Evolutionary conservation across 1,140 invertebrate species (phyloP).

Genomic region (Coelopa frigida): DNA sequence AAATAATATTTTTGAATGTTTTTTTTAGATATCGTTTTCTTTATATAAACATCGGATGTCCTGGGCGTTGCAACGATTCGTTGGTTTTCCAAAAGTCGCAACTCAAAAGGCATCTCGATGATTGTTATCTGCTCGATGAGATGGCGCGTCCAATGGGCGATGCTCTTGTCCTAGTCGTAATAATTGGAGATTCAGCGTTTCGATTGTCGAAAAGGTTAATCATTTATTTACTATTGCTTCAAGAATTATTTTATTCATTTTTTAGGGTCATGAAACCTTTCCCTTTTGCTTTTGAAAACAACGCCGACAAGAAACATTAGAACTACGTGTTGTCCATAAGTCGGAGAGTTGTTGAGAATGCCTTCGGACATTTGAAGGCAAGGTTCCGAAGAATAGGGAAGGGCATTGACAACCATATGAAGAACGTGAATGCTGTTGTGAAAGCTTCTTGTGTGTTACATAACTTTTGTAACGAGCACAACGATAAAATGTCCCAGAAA

Average conservation of each 20-base stretch:
- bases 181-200: slow-evolving; percentile 11
- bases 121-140: background rate
- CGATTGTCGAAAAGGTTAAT: background rate
- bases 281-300: background rate
- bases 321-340: slow-evolving; percentile 8
- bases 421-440: too few relatives aligned
- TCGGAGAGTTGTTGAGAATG: slow-evolving; percentile 10
- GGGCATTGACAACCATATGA: too few relatives aligned
- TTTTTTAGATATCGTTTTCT: slow-evolving; percentile 7
- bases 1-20: background rate
- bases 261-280: slow-evolving; percentile 11
- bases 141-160: background rate
- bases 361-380: slow-evolving; percentile 9
- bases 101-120: slow-evolving; percentile 1
- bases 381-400: slow-evolving; percentile 9
- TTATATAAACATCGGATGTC: slow-evolving; percentile 7
- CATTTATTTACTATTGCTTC: too few relatives aligned
- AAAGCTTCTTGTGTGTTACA: slow-evolving; percentile 7
- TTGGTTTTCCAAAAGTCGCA: slow-evolving; percentile 7
- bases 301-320: background rate
- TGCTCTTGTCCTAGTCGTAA: slow-evolving; percentile 2
- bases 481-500: background rate
- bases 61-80: slow-evolving; percentile 4
- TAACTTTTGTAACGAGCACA: slow-evolving; percentile 9
- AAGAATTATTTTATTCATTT: too few relatives aligned